These are phyloP conservation scores for Plagiodera versicolora DNA, from an alignment of 2,888 invertebrate species.

Conservation along the genomic window DNA sequence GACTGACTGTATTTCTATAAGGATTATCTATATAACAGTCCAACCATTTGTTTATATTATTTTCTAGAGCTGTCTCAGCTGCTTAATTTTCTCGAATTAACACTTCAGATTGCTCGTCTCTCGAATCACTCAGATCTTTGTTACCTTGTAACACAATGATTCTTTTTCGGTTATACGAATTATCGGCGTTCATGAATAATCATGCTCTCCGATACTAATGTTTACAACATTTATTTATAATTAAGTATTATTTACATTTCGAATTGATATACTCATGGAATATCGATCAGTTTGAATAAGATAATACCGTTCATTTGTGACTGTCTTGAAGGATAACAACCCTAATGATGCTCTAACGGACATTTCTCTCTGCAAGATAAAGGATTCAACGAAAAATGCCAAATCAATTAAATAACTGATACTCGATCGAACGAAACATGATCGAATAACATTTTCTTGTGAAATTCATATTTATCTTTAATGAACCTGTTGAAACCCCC, in stretches of 20 bases:
- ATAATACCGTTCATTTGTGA: slow-evolving; percentile 21
- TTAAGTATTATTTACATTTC: slow-evolving; percentile 30
- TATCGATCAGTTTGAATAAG: slow-evolving; percentile 27
- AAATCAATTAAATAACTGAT: too few relatives aligned
- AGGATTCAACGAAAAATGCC: too few relatives aligned
- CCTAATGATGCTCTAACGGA: background rate
- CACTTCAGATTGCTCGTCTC: background rate
- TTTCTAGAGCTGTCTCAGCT: slow-evolving; percentile 16
- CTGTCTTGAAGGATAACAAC: slow-evolving; percentile 7
- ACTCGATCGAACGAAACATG: too few relatives aligned
- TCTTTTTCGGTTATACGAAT: slow-evolving; percentile 8
- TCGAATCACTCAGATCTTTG: slow-evolving; percentile 4
- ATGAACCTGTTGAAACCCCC: too few relatives aligned
- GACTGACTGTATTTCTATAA: slow-evolving; percentile 26
- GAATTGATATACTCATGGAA: slow-evolving; percentile 23
- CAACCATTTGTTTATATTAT: slow-evolving; percentile 30
- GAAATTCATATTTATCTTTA: too few relatives aligned
- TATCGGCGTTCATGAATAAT: slow-evolving; percentile 4
- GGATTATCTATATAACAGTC: slow-evolving; percentile 29
- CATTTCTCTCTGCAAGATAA: too few relatives aligned
- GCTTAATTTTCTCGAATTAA: slow-evolving; percentile 18
- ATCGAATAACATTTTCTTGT: too few relatives aligned
- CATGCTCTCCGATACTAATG: slow-evolving; percentile 21
- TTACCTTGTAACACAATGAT: slow-evolving; percentile 4
- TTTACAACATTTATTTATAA: slow-evolving; percentile 27